Evolutionary conservation across 2,888 invertebrate genomes (phyloP).

Genomic region (Dasypogon diadema): DNA sequence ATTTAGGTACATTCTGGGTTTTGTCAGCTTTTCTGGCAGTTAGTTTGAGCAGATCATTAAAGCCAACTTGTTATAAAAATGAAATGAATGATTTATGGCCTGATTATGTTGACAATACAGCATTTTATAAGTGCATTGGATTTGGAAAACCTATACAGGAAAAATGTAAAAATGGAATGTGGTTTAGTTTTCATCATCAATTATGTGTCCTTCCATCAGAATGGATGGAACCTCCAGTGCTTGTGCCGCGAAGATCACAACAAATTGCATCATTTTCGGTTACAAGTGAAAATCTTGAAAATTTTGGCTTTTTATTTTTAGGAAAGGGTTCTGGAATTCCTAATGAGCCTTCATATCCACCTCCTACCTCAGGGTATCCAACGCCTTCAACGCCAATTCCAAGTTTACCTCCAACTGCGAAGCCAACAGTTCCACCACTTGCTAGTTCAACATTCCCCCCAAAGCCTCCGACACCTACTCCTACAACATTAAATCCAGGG

Average conservation of each 20-base stretch:
- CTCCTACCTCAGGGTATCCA: constrained; percentile 52
- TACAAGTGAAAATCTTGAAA: not conserved
- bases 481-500: not conserved
- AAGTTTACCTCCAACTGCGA: constrained; percentile 57
- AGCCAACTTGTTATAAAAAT: constrained; percentile 60
- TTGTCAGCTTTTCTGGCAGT: constrained; percentile 59
- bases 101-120: constrained; percentile 63
- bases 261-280: constrained; percentile 27
- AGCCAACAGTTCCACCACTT: constrained; percentile 55
- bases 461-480: not conserved
- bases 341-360: constrained; percentile 40
- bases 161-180: constrained; percentile 62
- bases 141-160: constrained; percentile 59
- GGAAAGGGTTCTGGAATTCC: not conserved
- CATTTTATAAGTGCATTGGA: constrained; percentile 62
- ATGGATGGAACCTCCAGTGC: constrained; percentile 44
- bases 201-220: constrained; percentile 58
- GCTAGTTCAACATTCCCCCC: constrained; percentile 22
- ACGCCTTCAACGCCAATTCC: constrained; percentile 38
- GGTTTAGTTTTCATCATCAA: constrained; percentile 65
- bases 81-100: constrained; percentile 66
- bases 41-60: constrained; percentile 60
- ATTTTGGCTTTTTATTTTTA: not conserved
- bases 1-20: not conserved
- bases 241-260: constrained; percentile 34